phyloP scores from a whole-genome alignment of 2,888 invertebrate genomes.

The Nineta flava region DNA sequence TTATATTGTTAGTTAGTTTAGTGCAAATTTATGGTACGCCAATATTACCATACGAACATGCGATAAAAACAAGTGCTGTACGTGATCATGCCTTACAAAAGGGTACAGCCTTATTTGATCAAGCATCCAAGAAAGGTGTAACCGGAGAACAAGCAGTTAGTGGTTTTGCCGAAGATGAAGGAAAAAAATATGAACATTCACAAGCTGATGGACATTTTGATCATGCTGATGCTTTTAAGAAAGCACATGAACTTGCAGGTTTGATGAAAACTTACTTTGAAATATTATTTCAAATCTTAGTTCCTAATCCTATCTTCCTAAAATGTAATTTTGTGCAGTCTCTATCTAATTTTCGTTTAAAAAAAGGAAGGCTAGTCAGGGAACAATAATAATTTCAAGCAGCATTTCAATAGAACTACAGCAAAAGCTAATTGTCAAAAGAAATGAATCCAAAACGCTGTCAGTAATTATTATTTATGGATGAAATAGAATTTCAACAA shows the following conservation, averaged over 20 bases:
- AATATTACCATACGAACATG: constrained; percentile 6
- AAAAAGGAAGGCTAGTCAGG: no score
- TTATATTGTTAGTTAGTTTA: neutral
- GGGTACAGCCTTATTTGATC: constrained; percentile 14
- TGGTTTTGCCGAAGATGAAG: constrained; percentile 22
- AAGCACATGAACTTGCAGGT: constrained; percentile 19
- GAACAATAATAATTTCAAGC: no score
- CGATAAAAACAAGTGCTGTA: constrained; percentile 14
- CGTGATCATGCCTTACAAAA: constrained; percentile 13
- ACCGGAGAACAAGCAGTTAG: constrained; percentile 18
- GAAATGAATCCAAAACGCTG: no score
- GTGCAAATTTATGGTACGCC: constrained; percentile 1
- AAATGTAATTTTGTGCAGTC: no score
- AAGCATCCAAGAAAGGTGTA: constrained; percentile 16
- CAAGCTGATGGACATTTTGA: constrained; percentile 21
- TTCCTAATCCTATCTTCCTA: no score
- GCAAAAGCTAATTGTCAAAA: no score
- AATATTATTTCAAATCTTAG: no score
- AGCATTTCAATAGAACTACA: no score
- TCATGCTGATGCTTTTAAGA: constrained; percentile 19
- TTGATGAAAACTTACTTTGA: no score
- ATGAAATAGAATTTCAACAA: no score
- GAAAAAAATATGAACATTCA: constrained; percentile 19
- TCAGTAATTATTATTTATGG: no score
- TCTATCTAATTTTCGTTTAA: no score